Conservation (phyloP, 2,888 invertebrate species). For the Eumacrocentrus americanus region DNA sequence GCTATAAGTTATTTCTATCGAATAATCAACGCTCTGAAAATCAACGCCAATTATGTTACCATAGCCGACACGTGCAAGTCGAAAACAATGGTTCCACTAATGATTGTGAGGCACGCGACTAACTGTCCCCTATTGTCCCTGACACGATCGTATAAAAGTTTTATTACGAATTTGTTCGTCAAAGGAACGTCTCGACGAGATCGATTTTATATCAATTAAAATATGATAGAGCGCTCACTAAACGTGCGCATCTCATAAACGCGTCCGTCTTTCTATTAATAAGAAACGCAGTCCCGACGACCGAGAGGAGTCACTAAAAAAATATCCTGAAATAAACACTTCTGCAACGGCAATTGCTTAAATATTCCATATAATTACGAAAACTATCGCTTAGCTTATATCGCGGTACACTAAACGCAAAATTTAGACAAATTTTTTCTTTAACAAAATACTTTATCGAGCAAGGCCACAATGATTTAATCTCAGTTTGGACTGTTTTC, state of each 20-base stretch:
- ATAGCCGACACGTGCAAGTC: no score
- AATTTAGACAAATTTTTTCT: no score
- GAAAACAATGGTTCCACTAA: background rate
- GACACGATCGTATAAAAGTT: background rate
- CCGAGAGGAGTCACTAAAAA: conserved; percentile 53
- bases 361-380: no score
- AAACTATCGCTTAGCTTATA: no score
- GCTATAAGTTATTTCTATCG: no score
- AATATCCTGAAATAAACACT: conserved; percentile 57
- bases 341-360: background rate
- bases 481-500: no score
- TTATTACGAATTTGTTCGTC: background rate
- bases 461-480: no score
- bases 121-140: background rate
- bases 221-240: background rate
- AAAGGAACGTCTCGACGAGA: background rate
- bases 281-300: conserved; percentile 39
- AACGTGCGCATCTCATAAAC: conserved; percentile 22
- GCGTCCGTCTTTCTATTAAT: conserved; percentile 52
- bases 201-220: background rate
- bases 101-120: background rate
- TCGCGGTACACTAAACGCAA: background rate
- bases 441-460: no score
- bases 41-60: no score
- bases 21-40: no score